Evolutionary conservation across 2,888 invertebrate genomes (phyloP), one percentile per base, ranked within the genome.

Genomic region (Hedya salicella): DNA sequence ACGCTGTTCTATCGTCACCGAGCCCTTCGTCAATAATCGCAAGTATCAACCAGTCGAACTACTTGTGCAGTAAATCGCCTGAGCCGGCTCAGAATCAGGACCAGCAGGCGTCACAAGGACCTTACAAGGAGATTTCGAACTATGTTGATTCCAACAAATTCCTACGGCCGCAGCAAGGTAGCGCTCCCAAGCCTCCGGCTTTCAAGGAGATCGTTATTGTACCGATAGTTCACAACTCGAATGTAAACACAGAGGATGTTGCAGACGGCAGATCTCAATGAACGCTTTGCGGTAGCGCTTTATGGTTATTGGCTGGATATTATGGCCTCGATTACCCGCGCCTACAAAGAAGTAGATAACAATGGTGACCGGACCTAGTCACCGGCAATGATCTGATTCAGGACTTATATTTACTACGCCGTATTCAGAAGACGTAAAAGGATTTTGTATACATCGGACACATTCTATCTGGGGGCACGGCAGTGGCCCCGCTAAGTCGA

Each of bases 41-140:
- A 30, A 90, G 85, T 72, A 90, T 93, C 72, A 93, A 93, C 70
- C 93, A 92, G 63, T 91, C 92, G 0, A 90, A 85, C 71, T 93
- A 82, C 76, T 75, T 92, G 62, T 92, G 91, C 78, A 90, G 87
- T 67, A 86, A 86, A 68, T 70, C 79, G 2, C 74, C 78, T 44
- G 85, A 85, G 0, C 69, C 77, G 2, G 69, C 78, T 2, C 82
- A 76, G 16, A 46, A 74, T 2, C 82, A 76, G 16, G 44, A 74
- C 2, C 49, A 72, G 0, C 62, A 40, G 14, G 8, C 74, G 3
- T 62, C 74, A 19, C 76, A 73, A 67, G 62, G 62, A 6, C 67
- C 75, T 0, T 78, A 70, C 70, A 82, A 80, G 61, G 75, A 78
- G 13, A 57, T 68, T 1, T 1, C 40, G 8, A 39, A 52, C 42